These are phyloP conservation scores for Amphiprion clarkii DNA, from an alignment of 2,797 vertebrate species.

Conservation along the genomic window DNA sequence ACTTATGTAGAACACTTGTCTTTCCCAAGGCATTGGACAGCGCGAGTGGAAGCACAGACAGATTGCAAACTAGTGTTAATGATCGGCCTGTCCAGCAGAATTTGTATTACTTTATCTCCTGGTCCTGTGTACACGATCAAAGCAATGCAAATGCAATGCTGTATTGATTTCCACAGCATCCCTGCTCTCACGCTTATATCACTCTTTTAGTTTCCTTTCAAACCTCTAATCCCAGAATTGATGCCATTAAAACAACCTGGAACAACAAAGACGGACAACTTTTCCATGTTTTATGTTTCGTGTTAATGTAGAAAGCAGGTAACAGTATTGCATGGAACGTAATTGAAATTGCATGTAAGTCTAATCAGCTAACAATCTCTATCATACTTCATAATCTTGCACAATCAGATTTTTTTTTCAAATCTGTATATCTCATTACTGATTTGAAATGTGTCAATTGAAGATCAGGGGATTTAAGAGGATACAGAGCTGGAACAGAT, in stretches of 20 bases:
- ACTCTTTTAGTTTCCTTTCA: constrained; percentile 59
- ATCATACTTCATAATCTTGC: background rate
- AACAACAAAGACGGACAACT: constrained; percentile 9
- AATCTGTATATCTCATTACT: constrained; percentile 52
- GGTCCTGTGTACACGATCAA: constrained; percentile 75
- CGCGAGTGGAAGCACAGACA: constrained; percentile 63
- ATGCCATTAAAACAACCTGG: constrained; percentile 41
- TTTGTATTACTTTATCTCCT: constrained; percentile 81
- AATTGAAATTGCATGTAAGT: background rate
- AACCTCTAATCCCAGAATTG: constrained; percentile 35
- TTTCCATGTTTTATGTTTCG: background rate
- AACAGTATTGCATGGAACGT: background rate
- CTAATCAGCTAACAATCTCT: background rate
- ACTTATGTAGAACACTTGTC: constrained; percentile 79
- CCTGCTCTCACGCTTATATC: constrained; percentile 54
- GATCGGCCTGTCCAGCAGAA: constrained; percentile 77
- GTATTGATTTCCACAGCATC: constrained; percentile 78
- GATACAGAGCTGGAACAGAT: constrained; percentile 71
- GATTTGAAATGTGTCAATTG: constrained; percentile 62
- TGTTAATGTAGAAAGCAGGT: background rate
- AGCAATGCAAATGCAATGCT: constrained; percentile 75
- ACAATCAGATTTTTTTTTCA: constrained; percentile 13
- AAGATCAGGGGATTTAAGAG: constrained; percentile 61
- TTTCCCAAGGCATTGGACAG: constrained; percentile 73
- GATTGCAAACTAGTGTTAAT: constrained; percentile 81